These are phyloP conservation scores for Notarius quadriscutis DNA, from an alignment of 2,113 vertebrate genomes.

Conservation along the genomic window DNA sequence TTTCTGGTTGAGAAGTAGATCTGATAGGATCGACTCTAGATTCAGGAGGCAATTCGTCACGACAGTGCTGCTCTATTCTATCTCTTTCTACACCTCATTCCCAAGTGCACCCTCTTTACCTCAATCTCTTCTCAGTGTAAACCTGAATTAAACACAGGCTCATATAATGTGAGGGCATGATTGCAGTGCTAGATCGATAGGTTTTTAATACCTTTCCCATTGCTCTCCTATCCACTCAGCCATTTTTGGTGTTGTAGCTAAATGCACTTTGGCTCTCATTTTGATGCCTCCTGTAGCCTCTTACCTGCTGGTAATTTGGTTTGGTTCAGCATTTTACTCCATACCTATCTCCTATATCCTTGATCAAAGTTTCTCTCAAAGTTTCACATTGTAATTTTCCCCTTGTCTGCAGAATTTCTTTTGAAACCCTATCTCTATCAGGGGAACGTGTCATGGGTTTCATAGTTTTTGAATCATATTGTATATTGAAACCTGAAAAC, in stretches of 20 bases:
- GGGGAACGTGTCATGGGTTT: background rate
- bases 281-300: conserved; percentile 53
- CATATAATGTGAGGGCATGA: conserved; percentile 65
- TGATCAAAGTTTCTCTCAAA: conserved; percentile 20
- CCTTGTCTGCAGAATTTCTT: conserved; percentile 26
- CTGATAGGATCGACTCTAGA: conserved; percentile 15
- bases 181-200: conserved; percentile 66
- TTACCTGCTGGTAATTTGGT: conserved; percentile 47
- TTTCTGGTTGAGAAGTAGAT: background rate
- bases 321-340: conserved; percentile 45
- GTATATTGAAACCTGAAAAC: background rate
- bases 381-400: conserved; percentile 35
- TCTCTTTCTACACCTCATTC: conserved; percentile 29
- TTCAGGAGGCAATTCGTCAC: conserved; percentile 28
- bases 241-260: conserved; percentile 57
- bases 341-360: conserved; percentile 39
- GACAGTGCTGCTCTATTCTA: conserved; percentile 7
- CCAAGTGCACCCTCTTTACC: conserved; percentile 21
- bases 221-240: conserved; percentile 58
- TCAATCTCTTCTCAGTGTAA: conserved; percentile 50
- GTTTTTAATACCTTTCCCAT: conserved; percentile 67
- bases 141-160: conserved; percentile 71
- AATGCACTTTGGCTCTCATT: conserved; percentile 61
- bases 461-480: background rate
- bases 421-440: conserved; percentile 7